A percentile compares a stretch with the other conserved stretches of the same genome.
Conservation (phyloP, 2,113 vertebrate genomes). For the Progne subis region DNA sequence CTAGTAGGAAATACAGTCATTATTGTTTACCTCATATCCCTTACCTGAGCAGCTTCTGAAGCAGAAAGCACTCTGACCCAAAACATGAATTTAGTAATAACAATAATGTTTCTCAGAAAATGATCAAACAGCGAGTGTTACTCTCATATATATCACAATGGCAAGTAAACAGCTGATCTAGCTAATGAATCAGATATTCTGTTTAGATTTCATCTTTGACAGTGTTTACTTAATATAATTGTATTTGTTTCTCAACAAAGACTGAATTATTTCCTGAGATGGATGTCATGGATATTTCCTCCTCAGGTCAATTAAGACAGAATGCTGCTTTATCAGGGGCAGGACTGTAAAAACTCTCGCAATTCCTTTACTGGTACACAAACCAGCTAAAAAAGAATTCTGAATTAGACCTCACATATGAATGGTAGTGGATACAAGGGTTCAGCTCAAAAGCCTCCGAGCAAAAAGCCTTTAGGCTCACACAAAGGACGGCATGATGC, state of each 20-base stretch:
- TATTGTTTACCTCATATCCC: neutral
- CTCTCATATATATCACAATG: neutral
- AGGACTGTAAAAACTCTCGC: neutral
- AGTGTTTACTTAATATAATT: conserved; percentile 25
- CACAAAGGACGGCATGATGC: neutral
- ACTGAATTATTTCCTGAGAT: neutral
- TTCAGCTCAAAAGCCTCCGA: fast-evolving
- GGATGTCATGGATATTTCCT: neutral
- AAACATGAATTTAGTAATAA: neutral
- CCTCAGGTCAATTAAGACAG: neutral
- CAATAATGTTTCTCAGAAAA: neutral
- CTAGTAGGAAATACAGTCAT: fast-evolving
- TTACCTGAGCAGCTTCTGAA: neutral
- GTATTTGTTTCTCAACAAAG: neutral
- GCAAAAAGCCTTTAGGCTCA: neutral
- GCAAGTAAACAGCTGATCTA: neutral
- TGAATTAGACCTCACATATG: neutral
- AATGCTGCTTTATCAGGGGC: neutral
- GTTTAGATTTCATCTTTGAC: conserved; percentile 19
- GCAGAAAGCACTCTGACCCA: neutral
- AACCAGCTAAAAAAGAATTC: neutral
- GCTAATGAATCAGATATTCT: conserved; percentile 6
- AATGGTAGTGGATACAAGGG: neutral
- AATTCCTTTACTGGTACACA: neutral
- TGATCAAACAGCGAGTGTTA: neutral